Base-by-base conservation (phyloP, 2,888 invertebrate species). In the Phortica okadai region DNA sequence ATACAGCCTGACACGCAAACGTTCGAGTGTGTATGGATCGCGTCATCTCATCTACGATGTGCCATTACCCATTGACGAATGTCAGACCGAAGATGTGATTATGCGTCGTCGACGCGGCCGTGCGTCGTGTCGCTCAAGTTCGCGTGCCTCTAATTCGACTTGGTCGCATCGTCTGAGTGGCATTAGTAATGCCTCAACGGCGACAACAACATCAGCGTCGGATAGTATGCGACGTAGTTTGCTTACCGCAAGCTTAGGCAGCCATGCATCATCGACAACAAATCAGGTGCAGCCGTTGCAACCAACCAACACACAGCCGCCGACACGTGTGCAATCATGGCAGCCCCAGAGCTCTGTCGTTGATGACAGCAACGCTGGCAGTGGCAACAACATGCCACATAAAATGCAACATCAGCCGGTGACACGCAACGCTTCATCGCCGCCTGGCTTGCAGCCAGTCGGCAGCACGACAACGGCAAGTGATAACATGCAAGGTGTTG, bases 41-140 rank as follows among this genome's bases (percentile, higher is more conserved):
- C 91, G 93, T 42, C 94, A 94, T 86, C 91, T 94, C 83, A 93
- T 94, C 44, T 94, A 94, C 83, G 94, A 94, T 84, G 91, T 94
- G 58, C 93, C 93, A n/a, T 89, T 94, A 77, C 93, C 92, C 79
- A 93, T 91, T 25, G 94, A 94, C 82, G 94, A 94, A 85, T 93
- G 93, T 82, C 92, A 92, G 76, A 92, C 91, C n/a, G 92, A 92
- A 54, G 91, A 92, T 79, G 90, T 93, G 21, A 91, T 90, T n/a
- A 84, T 91, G 82, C 84, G 90, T 14, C 87, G 89, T 2, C 89
- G 87, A 54, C 89, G 81, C n/a, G 25, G 25, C 25, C 86, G 84
- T 1, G 74, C 81, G 8, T 83, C 82, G 16, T 80, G 81, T 0
- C 79, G 84, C 8, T 85, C 84, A 72, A 83, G 77, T 56, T 81